Evolutionary conservation across 1,140 invertebrate genomes (phyloP).

Genomic region (Rhopalosiphum padi): DNA sequence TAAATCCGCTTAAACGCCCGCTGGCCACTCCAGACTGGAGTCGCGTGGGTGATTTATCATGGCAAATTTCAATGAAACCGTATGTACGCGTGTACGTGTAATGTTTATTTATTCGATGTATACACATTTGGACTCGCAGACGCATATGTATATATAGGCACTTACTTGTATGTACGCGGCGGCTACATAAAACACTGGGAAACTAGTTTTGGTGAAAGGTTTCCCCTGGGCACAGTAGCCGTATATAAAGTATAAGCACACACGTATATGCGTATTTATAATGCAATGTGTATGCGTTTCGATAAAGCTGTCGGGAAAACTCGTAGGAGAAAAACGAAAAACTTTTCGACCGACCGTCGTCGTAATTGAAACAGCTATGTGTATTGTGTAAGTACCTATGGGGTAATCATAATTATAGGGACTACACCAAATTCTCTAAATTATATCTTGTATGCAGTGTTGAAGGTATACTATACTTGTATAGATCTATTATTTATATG

Average conservation of each 20-base stretch:
- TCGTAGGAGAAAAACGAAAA: neutral
- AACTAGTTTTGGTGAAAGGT: slow-evolving; percentile 35
- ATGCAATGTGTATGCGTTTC: neutral
- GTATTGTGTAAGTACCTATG: too few relatives aligned
- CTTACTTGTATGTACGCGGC: neutral
- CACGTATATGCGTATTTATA: neutral
- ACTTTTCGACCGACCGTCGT: neutral
- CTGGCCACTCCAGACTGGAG: neutral
- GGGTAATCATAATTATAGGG: too few relatives aligned
- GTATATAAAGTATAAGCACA: neutral
- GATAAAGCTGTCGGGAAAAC: neutral
- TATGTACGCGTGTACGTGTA: neutral
- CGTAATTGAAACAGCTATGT: neutral
- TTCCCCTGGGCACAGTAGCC: neutral
- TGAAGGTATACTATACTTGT: too few relatives aligned
- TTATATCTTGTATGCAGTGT: too few relatives aligned
- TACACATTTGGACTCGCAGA: neutral
- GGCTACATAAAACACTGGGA: slow-evolving; percentile 30
- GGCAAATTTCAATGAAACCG: neutral
- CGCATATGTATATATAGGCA: neutral
- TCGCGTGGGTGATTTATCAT: slow-evolving; percentile 39
- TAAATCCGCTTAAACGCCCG: slow-evolving; percentile 3
- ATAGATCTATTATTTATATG: too few relatives aligned
- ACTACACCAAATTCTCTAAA: too few relatives aligned
- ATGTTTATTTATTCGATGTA: slow-evolving; percentile 35